Evolutionary conservation across 2,797 vertebrate genomes (phyloP), one percentile per base, ranked within the genome.

Genomic region (Sandelia bainsii): DNA sequence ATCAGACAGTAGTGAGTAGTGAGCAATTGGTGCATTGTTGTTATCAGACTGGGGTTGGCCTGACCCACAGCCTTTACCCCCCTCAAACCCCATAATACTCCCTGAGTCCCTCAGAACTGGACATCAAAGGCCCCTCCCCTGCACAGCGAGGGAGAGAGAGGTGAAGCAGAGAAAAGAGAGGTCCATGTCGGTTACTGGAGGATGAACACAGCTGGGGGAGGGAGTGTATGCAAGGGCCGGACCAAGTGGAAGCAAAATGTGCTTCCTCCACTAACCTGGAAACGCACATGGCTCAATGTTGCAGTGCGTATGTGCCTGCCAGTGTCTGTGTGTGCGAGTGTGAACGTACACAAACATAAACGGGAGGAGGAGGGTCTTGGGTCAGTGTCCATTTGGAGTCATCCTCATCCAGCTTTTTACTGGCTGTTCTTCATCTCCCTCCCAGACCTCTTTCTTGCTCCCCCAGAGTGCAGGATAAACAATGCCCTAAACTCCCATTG

Each of bases 71-170:
- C 48, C 63, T 42, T 71, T 46, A 16, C 23, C 57, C 64, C 64
- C 54, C 32, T 20, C 45, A 44, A 58, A 77, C 75, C 62, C 63
- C 57, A 48, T 74, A 79, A 82, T 56, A 74, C 82, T 84, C 82
- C 83, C 75, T 52, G 71, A 84, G 72, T 78, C 84, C 77, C 81
- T 89, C 87, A 81, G 70, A 89, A 81, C 54, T 82, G 79, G 74
- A 84, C 86, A 82, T 90, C 83, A 89, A 88, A 91, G 69, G 68
- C 57, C 75, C 80, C 77, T 83, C 79, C 73, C 69, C 83, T 78
- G 68, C 80, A 78, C 64, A 70, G 68, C 5, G 20, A 80, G 75
- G 82, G 69, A 79, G 69, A 79, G 69, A 72, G 83, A 81, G 74
- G 77, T 77, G 80, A 80, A 79, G 80, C 60, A 77, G 69, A 83